These are phyloP conservation scores for Heptascelio sp. DNA, from an alignment of 2,888 invertebrate species.

Conservation along the genomic window DNA sequence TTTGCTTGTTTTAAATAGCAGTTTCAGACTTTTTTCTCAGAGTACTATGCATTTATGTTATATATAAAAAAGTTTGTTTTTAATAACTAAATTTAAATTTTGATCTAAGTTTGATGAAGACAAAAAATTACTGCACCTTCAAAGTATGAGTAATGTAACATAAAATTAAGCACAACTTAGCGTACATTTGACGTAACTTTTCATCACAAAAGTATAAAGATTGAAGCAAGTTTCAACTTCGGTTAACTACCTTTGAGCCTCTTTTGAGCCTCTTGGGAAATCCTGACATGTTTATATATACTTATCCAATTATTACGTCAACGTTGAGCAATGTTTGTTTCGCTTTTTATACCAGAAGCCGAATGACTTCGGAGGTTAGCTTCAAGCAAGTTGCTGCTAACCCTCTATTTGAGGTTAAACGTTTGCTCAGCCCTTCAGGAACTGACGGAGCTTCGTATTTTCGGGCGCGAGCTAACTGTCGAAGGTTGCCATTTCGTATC, in stretches of 20 bases:
- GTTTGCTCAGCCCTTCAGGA: conserved; percentile 58
- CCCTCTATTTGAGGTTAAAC: conserved; percentile 65
- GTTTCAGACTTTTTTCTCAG: no score
- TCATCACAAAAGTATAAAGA: no score
- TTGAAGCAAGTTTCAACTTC: conserved; percentile 18
- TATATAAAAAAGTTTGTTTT: no score
- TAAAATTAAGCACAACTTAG: no score
- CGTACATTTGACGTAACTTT: no score
- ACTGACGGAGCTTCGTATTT: conserved; percentile 48
- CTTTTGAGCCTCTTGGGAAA: conserved; percentile 58
- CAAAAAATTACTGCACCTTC: no score
- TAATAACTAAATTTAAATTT: no score
- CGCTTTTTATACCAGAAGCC: conserved; percentile 60
- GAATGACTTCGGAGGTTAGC: conserved; percentile 50
- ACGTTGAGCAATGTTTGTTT: conserved; percentile 62
- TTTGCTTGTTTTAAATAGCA: no score
- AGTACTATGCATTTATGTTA: no score
- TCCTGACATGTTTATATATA: conserved; percentile 49
- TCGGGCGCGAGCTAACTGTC: conserved; percentile 38
- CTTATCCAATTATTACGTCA: conserved; percentile 58
- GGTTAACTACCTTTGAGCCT: conserved; percentile 25
- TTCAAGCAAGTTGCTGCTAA: conserved; percentile 56
- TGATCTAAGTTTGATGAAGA: no score
- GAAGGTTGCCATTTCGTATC: conserved; percentile 47
- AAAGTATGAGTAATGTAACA: no score